phyloP scores from a whole-genome alignment of 2,113 vertebrate genomes.

The Nicator chloris region DNA sequence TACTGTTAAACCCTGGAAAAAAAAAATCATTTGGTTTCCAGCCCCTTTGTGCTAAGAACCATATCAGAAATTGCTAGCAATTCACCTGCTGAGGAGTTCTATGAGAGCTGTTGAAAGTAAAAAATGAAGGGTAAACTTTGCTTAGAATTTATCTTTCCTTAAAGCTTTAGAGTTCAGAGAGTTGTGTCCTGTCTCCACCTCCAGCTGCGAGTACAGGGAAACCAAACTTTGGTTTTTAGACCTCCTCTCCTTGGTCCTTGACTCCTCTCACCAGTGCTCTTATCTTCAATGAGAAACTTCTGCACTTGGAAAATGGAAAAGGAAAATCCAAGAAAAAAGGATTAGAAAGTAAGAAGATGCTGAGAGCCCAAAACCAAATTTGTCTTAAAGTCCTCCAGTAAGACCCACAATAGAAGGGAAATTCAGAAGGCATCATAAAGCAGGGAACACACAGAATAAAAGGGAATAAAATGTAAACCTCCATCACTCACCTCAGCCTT shows the following conservation, averaged over 20 bases:
- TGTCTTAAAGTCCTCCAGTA: neutral
- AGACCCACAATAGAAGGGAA: fast-evolving
- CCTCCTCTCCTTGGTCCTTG: neutral
- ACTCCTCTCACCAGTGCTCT: neutral
- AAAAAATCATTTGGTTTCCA: neutral
- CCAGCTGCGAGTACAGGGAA: neutral
- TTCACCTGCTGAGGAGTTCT: neutral
- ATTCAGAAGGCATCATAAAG: neutral
- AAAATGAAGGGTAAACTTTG: neutral
- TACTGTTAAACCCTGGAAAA: neutral
- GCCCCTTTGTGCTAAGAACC: neutral
- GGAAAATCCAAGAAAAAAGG: neutral
- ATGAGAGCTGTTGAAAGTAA: neutral
- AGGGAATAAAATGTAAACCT: neutral
- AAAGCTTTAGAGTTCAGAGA: neutral
- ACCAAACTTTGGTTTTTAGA: neutral
- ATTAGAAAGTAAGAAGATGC: neutral
- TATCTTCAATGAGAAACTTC: neutral
- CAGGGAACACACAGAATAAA: neutral
- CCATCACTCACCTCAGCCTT: neutral
- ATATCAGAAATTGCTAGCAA: neutral
- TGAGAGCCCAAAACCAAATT: neutral
- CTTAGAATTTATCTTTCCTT: neutral
- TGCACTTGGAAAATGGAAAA: neutral
- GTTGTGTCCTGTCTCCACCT: too few species aligned